These are phyloP conservation scores for Megalurothrips usitatus DNA, from an alignment of 2,888 invertebrate species.

Conservation along the genomic window DNA sequence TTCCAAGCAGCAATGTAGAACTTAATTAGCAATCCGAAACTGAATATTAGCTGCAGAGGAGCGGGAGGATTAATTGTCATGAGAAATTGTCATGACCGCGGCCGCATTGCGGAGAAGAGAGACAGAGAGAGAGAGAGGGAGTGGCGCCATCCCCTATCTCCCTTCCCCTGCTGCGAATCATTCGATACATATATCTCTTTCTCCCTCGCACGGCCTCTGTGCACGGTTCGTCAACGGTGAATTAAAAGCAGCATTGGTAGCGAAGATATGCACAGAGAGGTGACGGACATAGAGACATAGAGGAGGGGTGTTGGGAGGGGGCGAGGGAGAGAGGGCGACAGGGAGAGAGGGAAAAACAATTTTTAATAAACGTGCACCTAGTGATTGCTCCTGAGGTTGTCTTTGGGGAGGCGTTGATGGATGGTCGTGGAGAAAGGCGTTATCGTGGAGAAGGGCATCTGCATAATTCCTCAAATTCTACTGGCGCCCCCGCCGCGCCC, in stretches of 20 bases:
- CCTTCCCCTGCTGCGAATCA: not conserved
- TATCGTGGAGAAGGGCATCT: not conserved
- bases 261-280: not conserved
- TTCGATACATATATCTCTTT: not conserved
- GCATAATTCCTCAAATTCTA: not conserved
- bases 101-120: not conserved
- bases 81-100: not conserved
- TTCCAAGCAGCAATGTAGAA: not conserved
- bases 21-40: constrained; percentile 25
- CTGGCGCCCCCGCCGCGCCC: not conserved
- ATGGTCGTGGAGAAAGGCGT: not conserved
- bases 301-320: not conserved
- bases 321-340: not conserved
- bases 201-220: not conserved
- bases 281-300: not conserved
- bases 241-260: not conserved
- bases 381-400: constrained; percentile 13
- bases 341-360: not conserved
- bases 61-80: constrained; percentile 1
- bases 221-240: not conserved
- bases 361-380: constrained; percentile 25
- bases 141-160: not conserved
- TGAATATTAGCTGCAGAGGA: constrained; percentile 10
- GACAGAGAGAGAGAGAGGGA: not conserved
- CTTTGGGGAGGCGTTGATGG: constrained; percentile 23